A percentile compares a stretch with the other conserved stretches of the same genome.
phyloP scores from a whole-genome alignment of 1,140 invertebrate species.

The Polyergus mexicanus region DNA sequence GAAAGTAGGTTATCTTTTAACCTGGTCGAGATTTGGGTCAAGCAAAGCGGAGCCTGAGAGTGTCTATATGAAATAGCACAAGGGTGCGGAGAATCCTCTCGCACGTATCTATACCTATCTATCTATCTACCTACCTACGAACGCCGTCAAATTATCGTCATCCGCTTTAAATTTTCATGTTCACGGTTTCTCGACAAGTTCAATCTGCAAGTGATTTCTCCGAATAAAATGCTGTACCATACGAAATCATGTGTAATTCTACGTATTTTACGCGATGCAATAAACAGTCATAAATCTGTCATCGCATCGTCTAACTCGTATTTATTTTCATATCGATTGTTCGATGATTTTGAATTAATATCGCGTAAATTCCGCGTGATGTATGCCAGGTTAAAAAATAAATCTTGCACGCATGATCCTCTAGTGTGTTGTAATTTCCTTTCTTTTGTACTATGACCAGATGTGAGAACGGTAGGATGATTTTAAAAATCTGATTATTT shows the following conservation, averaged over 20 bases:
- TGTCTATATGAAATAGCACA: slow-evolving; percentile 42
- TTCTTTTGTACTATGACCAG: neutral
- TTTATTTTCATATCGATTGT: slow-evolving; percentile 10
- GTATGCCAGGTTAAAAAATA: neutral
- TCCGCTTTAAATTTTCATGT: slow-evolving; percentile 38
- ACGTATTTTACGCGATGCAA: neutral
- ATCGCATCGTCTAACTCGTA: neutral
- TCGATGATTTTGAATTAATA: slow-evolving; percentile 4
- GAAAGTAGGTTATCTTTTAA: slow-evolving; percentile 63
- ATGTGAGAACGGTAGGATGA: neutral
- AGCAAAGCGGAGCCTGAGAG: slow-evolving; percentile 50
- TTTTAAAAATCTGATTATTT: neutral
- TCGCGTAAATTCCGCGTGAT: slow-evolving; percentile 7
- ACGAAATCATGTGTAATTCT: neutral
- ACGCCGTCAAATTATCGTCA: slow-evolving; percentile 22
- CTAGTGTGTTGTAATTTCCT: too few species aligned
- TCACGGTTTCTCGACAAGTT: slow-evolving; percentile 17
- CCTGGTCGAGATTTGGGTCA: slow-evolving; percentile 56
- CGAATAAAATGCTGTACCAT: neutral
- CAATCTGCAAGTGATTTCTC: slow-evolving; percentile 9
- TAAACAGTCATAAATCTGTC: slow-evolving; percentile 26
- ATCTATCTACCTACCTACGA: neutral
- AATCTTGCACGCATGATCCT: neutral
- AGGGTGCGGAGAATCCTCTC: slow-evolving; percentile 23
- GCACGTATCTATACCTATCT: slow-evolving; percentile 7